Evolutionary conservation across 2,888 invertebrate species (phyloP).

Genomic region (Lithophane socia): DNA sequence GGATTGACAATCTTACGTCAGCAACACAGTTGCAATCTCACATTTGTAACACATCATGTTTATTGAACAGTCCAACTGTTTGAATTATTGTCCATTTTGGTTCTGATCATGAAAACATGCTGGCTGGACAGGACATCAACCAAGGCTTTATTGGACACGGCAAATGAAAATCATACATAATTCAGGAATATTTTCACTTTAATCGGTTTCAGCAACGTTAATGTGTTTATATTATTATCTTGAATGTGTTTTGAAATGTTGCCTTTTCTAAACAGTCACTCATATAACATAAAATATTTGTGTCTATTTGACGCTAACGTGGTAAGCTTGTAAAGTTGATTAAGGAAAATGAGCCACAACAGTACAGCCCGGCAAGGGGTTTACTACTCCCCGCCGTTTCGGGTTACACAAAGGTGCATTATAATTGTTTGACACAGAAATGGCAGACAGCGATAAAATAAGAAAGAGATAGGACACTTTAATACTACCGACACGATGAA

Average conservation of each 20-base stretch:
- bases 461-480: conserved; percentile 64
- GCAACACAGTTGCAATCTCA: conserved; percentile 25
- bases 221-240: conserved; percentile 41
- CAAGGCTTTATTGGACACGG: not conserved
- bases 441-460: conserved; percentile 56
- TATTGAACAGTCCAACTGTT: conserved; percentile 41
- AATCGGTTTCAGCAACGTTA: conserved; percentile 28
- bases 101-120: conserved; percentile 27
- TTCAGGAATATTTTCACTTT: conserved; percentile 18
- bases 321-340: conserved; percentile 17
- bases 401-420: conserved; percentile 46
- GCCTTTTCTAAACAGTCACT: conserved; percentile 31
- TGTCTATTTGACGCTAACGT: conserved; percentile 15
- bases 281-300: conserved; percentile 30
- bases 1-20: conserved; percentile 42
- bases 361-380: conserved; percentile 11
- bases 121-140: conserved; percentile 27
- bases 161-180: conserved; percentile 10
- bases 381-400: conserved; percentile 24
- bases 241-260: conserved; percentile 34
- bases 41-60: conserved; percentile 38
- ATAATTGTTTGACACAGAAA: conserved; percentile 55
- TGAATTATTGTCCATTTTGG: conserved; percentile 52
- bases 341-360: conserved; percentile 31
- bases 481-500: conserved; percentile 56